These are phyloP conservation scores for Cerceris ruficornis DNA, from an alignment of 2,888 invertebrate species.

Conservation along the genomic window DNA sequence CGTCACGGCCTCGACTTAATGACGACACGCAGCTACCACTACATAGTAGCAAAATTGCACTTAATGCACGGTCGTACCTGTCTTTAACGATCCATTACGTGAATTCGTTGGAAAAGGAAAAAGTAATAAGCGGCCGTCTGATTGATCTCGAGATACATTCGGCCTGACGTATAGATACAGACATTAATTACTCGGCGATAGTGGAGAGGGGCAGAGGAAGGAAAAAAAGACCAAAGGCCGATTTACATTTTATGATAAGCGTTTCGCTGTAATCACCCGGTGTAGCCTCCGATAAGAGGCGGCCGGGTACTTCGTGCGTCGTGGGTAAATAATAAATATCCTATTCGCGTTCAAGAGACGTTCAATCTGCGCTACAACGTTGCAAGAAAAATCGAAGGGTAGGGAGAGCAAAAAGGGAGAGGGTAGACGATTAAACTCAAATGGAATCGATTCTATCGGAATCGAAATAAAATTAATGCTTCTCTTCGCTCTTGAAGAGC, in stretches of 20 bases:
- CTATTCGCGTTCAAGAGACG: not conserved
- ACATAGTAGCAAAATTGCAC: constrained; percentile 55
- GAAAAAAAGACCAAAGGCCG: constrained; percentile 4
- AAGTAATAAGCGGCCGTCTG: constrained; percentile 51
- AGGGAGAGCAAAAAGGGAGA: too few relatives aligned
- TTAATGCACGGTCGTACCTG: constrained; percentile 56
- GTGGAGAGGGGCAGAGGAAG: not conserved
- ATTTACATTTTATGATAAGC: not conserved
- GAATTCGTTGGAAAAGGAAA: constrained; percentile 39
- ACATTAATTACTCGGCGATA: constrained; percentile 39
- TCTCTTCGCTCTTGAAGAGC: too few relatives aligned
- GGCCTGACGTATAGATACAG: constrained; percentile 26
- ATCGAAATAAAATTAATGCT: too few relatives aligned
- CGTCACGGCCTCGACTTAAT: constrained; percentile 28
- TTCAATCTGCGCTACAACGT: not conserved
- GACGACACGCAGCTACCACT: constrained; percentile 45
- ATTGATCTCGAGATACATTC: constrained; percentile 54
- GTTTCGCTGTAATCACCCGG: not conserved
- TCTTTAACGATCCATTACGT: constrained; percentile 58
- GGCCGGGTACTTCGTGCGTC: too few relatives aligned
- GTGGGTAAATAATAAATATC: too few relatives aligned
- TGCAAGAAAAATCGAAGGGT: too few relatives aligned
- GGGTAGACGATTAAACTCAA: too few relatives aligned
- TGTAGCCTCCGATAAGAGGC: too few relatives aligned
- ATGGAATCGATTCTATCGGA: too few relatives aligned